phyloP scores from a whole-genome alignment of 2,113 vertebrate genomes.

The Cebidichthys violaceus region DNA sequence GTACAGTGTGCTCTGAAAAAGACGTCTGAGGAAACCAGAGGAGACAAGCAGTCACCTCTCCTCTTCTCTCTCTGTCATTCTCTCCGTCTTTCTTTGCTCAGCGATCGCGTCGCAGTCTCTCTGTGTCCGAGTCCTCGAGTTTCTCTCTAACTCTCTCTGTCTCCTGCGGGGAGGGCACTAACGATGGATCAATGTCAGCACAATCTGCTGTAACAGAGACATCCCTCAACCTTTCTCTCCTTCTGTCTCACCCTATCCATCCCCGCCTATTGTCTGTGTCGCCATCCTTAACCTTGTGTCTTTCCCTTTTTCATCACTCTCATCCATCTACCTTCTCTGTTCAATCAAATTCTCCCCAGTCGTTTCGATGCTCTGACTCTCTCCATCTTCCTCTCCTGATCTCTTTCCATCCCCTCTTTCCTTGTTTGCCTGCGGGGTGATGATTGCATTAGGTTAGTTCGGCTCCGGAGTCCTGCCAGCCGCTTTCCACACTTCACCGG shows the following conservation, averaged over 20 bases:
- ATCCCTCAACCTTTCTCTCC: slow-evolving; percentile 60
- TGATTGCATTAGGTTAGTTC: slow-evolving; percentile 75
- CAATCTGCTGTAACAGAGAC: slow-evolving; percentile 74
- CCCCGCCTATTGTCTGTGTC: slow-evolving; percentile 44
- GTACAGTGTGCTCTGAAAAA: slow-evolving; percentile 29
- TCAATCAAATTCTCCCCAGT: slow-evolving; percentile 17
- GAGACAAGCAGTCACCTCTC: slow-evolving; percentile 78
- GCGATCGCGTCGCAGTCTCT: slow-evolving; percentile 26
- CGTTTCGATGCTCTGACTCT: slow-evolving; percentile 15
- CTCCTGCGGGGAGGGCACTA: slow-evolving; percentile 70
- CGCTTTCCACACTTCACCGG: slow-evolving; percentile 67
- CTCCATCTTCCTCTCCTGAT: slow-evolving; percentile 66
- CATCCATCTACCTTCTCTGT: slow-evolving; percentile 13
- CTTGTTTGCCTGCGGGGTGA: slow-evolving; percentile 52
- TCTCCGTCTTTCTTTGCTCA: slow-evolving; percentile 45
- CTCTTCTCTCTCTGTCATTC: slow-evolving; percentile 61
- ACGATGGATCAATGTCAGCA: slow-evolving; percentile 83
- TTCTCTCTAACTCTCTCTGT: slow-evolving; percentile 60
- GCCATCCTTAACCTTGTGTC: slow-evolving; percentile 16
- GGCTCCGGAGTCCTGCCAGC: slow-evolving; percentile 64
- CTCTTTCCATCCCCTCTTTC: slow-evolving; percentile 25
- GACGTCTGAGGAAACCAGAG: slow-evolving; percentile 69
- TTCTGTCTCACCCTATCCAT: slow-evolving; percentile 59
- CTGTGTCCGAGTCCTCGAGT: slow-evolving; percentile 50
- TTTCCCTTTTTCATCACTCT: slow-evolving; percentile 30